These are phyloP conservation scores for Carettochelys insculpta DNA, from an alignment of 2,113 vertebrate species.

Conservation along the genomic window DNA sequence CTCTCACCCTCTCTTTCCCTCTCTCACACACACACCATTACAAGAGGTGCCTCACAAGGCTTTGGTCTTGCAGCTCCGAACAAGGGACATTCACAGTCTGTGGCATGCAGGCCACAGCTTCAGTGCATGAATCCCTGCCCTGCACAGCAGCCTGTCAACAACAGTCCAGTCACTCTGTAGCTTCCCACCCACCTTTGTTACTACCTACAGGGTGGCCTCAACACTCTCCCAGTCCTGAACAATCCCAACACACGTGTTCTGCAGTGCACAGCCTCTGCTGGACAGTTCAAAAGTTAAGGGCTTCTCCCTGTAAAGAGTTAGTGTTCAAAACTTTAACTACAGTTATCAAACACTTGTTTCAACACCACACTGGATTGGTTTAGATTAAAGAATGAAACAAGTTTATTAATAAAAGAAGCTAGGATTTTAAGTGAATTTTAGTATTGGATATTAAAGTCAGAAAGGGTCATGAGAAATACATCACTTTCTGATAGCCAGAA, in stretches of 20 bases:
- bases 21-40: too few relatives aligned
- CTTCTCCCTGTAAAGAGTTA: background rate
- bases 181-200: background rate
- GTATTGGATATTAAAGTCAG: background rate
- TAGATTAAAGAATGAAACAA: background rate
- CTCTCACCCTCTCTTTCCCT: background rate
- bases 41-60: background rate
- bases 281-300: background rate
- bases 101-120: background rate
- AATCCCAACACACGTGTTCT: background rate
- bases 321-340: background rate
- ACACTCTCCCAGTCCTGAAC: background rate
- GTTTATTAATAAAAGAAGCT: background rate
- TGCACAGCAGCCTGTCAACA: background rate
- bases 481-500: background rate
- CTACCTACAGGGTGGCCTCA: background rate
- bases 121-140: too few relatives aligned
- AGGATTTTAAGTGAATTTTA: background rate
- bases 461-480: background rate
- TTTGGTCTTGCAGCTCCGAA: background rate
- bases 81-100: background rate
- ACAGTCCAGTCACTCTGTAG: background rate
- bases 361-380: background rate
- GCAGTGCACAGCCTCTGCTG: background rate
- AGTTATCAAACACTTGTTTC: background rate